Conservation (phyloP, 37 sponge, comb jelly and placozoan genomes). For the Hexactinellida sp. region DNA sequence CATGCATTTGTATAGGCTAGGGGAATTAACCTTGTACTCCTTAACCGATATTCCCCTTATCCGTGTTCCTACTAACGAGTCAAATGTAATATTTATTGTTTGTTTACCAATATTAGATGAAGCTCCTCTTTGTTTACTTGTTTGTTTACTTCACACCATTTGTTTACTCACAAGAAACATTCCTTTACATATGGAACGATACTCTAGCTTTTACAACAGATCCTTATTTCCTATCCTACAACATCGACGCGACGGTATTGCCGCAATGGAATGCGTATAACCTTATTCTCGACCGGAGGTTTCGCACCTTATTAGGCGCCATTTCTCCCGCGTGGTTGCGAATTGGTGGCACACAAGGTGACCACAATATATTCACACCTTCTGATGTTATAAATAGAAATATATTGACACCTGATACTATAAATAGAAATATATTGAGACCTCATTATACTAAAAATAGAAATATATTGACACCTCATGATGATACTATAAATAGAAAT, state of each 20-base stretch:
- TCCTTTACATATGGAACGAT: neutral
- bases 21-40: too few species aligned
- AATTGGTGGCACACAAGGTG: neutral
- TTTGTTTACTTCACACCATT: neutral
- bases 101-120: neutral
- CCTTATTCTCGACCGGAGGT: neutral
- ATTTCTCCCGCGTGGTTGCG: neutral
- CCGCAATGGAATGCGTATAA: neutral
- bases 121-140: neutral
- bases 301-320: neutral
- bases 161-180: neutral
- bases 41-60: too few species aligned
- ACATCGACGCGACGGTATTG: neutral
- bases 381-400: neutral
- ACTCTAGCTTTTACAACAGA: neutral
- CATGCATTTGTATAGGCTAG: too few species aligned
- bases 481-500: too few species aligned
- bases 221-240: neutral
- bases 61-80: too few species aligned
- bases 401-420: neutral
- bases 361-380: neutral
- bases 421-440: too few species aligned
- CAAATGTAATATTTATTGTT: neutral
- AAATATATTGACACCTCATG: too few species aligned
- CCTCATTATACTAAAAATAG: too few species aligned